These are phyloP conservation scores for Elmis aenea DNA, from an alignment of 2,888 invertebrate species.

Conservation along the genomic window DNA sequence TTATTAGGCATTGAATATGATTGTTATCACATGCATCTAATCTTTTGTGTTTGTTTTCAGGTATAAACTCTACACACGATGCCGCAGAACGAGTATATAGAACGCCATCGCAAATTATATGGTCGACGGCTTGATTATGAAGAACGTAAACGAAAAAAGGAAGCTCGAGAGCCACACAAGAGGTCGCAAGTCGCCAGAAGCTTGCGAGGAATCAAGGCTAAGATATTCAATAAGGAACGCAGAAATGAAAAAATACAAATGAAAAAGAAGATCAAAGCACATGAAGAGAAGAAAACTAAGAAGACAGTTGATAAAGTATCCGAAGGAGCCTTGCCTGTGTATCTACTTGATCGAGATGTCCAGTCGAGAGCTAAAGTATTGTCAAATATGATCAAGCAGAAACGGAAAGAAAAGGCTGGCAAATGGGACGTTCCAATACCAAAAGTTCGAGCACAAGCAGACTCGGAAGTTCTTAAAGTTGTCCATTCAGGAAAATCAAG, in stretches of 20 bases:
- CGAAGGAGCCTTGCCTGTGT: slow-evolving; percentile 92
- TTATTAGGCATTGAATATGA: slow-evolving; percentile 37
- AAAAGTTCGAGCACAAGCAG: slow-evolving; percentile 94
- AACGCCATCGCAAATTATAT: slow-evolving; percentile 92
- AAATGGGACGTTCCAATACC: slow-evolving; percentile 99
- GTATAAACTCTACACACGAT: slow-evolving; percentile 52
- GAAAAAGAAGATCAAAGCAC: slow-evolving; percentile 97
- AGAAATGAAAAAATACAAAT: slow-evolving; percentile 98
- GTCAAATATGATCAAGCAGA: slow-evolving; percentile 99
- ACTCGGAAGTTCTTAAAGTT: slow-evolving; percentile 94
- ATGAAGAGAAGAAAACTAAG: slow-evolving; percentile 90
- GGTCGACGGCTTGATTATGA: slow-evolving; percentile 97
- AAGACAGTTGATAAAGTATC: slow-evolving; percentile 75
- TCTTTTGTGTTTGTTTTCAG: slow-evolving; percentile 26
- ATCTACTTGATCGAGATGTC: slow-evolving; percentile 94
- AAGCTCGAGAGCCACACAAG: slow-evolving; percentile 91
- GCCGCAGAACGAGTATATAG: slow-evolving; percentile 99
- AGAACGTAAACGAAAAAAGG: slow-evolving; percentile 91
- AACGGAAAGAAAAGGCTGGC: slow-evolving; percentile 98
- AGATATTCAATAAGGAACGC: slow-evolving; percentile 93
- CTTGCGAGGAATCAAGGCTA: slow-evolving; percentile 93
- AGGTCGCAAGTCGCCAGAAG: slow-evolving; percentile 86
- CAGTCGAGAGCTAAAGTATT: slow-evolving; percentile 92
- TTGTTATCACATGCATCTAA: slow-evolving; percentile 27
- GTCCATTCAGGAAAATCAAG: slow-evolving; percentile 86